Evolutionary conservation across 2,797 vertebrate genomes (phyloP).

Genomic region (Protonibea diacanthus): DNA sequence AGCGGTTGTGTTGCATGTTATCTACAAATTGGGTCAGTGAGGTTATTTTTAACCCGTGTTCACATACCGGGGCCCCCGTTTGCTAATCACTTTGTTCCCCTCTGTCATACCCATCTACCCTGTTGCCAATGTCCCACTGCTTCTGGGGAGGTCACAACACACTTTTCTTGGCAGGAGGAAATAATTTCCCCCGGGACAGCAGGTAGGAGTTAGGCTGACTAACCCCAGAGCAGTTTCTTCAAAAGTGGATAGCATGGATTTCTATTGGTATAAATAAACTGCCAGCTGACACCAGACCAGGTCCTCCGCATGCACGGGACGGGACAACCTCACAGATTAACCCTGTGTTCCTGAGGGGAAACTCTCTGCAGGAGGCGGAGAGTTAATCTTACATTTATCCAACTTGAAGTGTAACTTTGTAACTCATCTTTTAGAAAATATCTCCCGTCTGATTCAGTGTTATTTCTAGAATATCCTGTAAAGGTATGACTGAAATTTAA

Average conservation of each 20-base stretch:
- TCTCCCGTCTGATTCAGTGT: background rate
- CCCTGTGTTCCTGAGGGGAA: conserved; percentile 35
- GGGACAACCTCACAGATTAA: conserved; percentile 43
- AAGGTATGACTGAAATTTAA: background rate
- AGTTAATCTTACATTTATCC: background rate
- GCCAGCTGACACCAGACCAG: conserved; percentile 74
- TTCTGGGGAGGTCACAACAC: conserved; percentile 72
- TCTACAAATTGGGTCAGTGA: conserved; percentile 74
- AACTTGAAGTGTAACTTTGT: background rate
- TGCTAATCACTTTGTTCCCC: conserved; percentile 87
- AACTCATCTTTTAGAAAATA: background rate
- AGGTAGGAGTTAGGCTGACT: conserved; percentile 63
- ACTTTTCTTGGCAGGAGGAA: conserved; percentile 68
- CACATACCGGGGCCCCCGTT: conserved; percentile 73
- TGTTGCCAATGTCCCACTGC: conserved; percentile 62
- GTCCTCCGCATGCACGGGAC: conserved; percentile 42
- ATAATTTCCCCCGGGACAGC: conserved; percentile 65
- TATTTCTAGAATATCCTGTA: rapidly evolving
- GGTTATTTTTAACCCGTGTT: conserved; percentile 84
- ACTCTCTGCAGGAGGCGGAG: conserved; percentile 24
- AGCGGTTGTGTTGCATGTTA: conserved; percentile 53
- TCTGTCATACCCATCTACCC: conserved; percentile 75
- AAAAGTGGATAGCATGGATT: conserved; percentile 40
- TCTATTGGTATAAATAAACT: conserved; percentile 72
- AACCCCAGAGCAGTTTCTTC: conserved; percentile 58